phyloP scores from a whole-genome alignment of 2,113 vertebrate genomes.

The Hipposideros armiger region DNA sequence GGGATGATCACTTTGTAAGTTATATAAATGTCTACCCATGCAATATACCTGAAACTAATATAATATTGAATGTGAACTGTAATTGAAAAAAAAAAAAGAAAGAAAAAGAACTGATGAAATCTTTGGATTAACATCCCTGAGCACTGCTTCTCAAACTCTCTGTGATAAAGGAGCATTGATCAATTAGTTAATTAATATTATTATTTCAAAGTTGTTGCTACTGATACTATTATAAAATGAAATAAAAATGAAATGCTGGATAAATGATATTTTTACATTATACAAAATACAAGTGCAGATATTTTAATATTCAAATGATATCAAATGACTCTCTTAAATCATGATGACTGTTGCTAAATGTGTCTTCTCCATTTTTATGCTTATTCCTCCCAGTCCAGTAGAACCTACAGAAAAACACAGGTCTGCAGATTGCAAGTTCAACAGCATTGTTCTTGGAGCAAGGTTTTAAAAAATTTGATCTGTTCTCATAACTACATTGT shows the following conservation, averaged over 20 bases:
- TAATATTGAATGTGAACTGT: too few species aligned
- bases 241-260: not conserved
- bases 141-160: not conserved
- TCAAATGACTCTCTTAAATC: not conserved
- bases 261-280: not conserved
- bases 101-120: too few species aligned
- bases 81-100: too few species aligned
- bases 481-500: not conserved
- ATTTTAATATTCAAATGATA: not conserved
- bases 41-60: too few species aligned
- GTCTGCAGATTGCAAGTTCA: not conserved
- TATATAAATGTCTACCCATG: too few species aligned
- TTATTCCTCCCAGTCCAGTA: not conserved
- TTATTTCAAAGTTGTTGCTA: not conserved
- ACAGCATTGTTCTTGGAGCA: not conserved
- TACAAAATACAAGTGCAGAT: not conserved
- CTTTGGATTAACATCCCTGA: not conserved
- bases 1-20: too few species aligned
- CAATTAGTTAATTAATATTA: not conserved
- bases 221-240: not conserved
- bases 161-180: not conserved
- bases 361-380: not conserved
- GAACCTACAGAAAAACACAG: fast-evolving
- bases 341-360: not conserved
- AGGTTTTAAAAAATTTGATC: not conserved